Evolutionary conservation across 1,140 invertebrate species (phyloP).

Genomic region (Agrilus planipennis): DNA sequence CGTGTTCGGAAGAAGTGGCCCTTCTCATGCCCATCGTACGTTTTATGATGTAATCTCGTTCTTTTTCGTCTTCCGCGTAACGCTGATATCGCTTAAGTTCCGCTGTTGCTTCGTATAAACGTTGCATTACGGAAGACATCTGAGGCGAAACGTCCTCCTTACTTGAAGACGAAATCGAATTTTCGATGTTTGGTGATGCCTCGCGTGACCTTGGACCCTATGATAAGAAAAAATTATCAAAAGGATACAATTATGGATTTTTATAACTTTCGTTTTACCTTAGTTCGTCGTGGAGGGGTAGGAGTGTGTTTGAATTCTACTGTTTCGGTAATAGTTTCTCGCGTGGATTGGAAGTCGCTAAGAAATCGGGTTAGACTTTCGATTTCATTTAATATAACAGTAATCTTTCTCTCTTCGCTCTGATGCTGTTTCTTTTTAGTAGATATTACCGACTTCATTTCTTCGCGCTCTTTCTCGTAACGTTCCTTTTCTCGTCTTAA

Average conservation of each 20-base stretch:
- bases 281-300: slow-evolving; percentile 43
- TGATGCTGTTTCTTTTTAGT: slow-evolving; percentile 43
- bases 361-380: slow-evolving; percentile 62
- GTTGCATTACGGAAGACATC: slow-evolving; percentile 30
- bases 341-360: slow-evolving; percentile 44
- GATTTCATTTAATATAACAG: slow-evolving; percentile 59
- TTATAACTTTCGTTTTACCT: no score
- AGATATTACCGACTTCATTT: slow-evolving; percentile 40
- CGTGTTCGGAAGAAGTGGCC: slow-evolving; percentile 37
- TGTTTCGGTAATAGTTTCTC: slow-evolving; percentile 20
- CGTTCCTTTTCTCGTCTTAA: slow-evolving; percentile 75
- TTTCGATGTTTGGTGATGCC: slow-evolving; percentile 44
- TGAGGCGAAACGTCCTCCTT: slow-evolving; percentile 25
- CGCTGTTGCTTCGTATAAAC: slow-evolving; percentile 40
- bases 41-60: slow-evolving; percentile 34
- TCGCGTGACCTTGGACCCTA: slow-evolving; percentile 43
- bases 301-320: slow-evolving; percentile 34
- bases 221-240: no score
- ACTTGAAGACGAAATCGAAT: slow-evolving; percentile 20
- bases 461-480: slow-evolving; percentile 70
- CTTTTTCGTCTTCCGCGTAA: slow-evolving; percentile 37
- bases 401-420: slow-evolving; percentile 53
- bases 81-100: slow-evolving; percentile 38
- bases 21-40: slow-evolving; percentile 33
- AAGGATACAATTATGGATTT: no score